Evolutionary conservation across 2,888 invertebrate species (phyloP).

Genomic region (Augochlorella aurata): DNA sequence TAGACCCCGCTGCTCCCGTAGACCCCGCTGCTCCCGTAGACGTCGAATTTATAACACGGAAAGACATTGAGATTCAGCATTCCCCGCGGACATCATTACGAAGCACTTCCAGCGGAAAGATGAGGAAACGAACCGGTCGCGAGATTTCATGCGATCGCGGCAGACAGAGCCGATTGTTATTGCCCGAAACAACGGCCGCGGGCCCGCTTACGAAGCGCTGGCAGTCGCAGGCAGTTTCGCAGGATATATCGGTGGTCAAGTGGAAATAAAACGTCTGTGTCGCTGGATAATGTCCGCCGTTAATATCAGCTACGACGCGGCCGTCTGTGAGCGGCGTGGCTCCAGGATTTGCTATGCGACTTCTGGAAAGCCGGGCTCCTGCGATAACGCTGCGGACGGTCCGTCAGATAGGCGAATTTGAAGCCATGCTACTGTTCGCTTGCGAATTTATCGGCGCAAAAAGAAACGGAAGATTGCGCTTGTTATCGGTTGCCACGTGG

Average conservation of each 20-base stretch:
- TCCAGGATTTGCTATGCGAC: conserved; percentile 32
- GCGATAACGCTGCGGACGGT: conserved; percentile 1
- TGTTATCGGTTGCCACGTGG: neutral
- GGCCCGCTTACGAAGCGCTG: conserved; percentile 36
- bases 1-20: no score
- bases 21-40: no score
- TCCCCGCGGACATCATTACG: neutral
- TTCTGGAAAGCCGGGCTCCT: conserved; percentile 13
- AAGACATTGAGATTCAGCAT: neutral
- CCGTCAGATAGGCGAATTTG: conserved; percentile 9
- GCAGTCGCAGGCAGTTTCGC: conserved; percentile 47
- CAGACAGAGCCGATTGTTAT: conserved; percentile 28
- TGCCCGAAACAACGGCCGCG: conserved; percentile 20
- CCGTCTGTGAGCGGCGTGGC: conserved; percentile 5
- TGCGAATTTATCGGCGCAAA: neutral
- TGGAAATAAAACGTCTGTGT: conserved; percentile 53
- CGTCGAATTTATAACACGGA: neutral
- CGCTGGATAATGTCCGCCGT: conserved; percentile 41
- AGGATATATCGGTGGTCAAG: conserved; percentile 48
- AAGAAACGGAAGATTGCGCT: neutral
- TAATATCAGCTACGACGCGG: conserved; percentile 34
- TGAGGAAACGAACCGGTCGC: neutral
- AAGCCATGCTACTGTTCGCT: neutral
- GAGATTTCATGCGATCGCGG: neutral
- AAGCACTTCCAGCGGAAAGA: neutral